Evolutionary conservation across 2,888 invertebrate genomes (phyloP).

Genomic region (Hydriomena furcata): DNA sequence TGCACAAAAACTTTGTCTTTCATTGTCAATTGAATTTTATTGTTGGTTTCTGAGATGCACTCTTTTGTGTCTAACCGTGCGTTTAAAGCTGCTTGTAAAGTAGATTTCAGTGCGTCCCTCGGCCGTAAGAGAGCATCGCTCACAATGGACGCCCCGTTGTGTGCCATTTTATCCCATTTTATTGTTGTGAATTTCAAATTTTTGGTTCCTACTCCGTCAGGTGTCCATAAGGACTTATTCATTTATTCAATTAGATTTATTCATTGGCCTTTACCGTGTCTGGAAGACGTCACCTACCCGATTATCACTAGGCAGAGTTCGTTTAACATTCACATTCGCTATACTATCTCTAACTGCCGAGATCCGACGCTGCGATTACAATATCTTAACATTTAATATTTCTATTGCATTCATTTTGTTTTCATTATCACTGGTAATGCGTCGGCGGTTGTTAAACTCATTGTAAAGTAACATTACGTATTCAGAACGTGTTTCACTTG

Average conservation of each 20-base stretch:
- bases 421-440: conserved; percentile 60
- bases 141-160: conserved; percentile 74
- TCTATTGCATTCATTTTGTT: conserved; percentile 58
- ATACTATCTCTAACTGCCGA: conserved; percentile 39
- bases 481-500: conserved; percentile 64
- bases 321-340: conserved; percentile 32
- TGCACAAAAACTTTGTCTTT: conserved; percentile 61
- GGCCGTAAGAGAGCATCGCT: conserved; percentile 67
- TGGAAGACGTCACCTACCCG: conserved; percentile 40
- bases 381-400: conserved; percentile 40
- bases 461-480: conserved; percentile 62
- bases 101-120: conserved; percentile 51
- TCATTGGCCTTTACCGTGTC: conserved; percentile 45
- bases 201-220: conserved; percentile 62
- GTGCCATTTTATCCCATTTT: conserved; percentile 72
- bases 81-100: conserved; percentile 76
- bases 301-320: conserved; percentile 27
- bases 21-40: conserved; percentile 83
- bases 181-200: conserved; percentile 61
- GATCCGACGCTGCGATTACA: conserved; percentile 44
- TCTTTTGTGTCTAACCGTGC: conserved; percentile 80
- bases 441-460: conserved; percentile 54
- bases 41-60: conserved; percentile 79
- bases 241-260: conserved; percentile 56
- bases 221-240: conserved; percentile 65